Base-by-base conservation (phyloP, 30 jellyfish, hydroid and myxozoan species). In the Phacellophora camtschatica region DNA sequence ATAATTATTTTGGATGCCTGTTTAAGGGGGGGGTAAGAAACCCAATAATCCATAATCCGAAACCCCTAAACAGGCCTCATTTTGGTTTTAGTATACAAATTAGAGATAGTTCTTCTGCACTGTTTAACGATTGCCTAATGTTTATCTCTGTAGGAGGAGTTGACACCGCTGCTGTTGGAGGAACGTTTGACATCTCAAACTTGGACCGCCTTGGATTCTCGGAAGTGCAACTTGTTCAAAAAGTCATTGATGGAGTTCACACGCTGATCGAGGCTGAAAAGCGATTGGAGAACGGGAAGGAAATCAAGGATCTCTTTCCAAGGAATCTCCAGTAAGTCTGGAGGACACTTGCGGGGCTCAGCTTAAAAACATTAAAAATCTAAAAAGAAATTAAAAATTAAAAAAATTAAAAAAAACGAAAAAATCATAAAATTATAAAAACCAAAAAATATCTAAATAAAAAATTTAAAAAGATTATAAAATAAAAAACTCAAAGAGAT, bases 161-260 rank as follows among this genome's bases (percentile, higher is more conserved):
- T 5, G 95, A 88, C 61, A 81, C 97, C 4, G 88, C 91, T 1
- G 87, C 88, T 22, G 83, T 61, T 45, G 97, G 85, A 55, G 97
- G 97, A 16, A 65, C 84, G 5, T 88, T 82, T 48, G 97, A 88
- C 54, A 81, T 88, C 51, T 88, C 97, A 3, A 88, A 88, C 71
- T 81, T 73, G 33, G 97, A 88, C 54, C 97, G 97, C 10, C 80
- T 88, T 77, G 97, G 97, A 2, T 63, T 28, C 37, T 88, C 97
- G 13, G 97, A 88, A 59, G 97, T 88, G n/a, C 83, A 81, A 31
- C 84, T 81, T 19, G 92, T 81, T 19, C 92, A 81, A 79, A 81
- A 81, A 42, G 92, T 81, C n/a, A 66, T 81, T 64, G 92, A 81
- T 81, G 92, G 92, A 50, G 85, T 66, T n/a, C 65, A 81, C 53